phyloP scores from a whole-genome alignment of 2,113 vertebrate species.

The Orycteropus afer region DNA sequence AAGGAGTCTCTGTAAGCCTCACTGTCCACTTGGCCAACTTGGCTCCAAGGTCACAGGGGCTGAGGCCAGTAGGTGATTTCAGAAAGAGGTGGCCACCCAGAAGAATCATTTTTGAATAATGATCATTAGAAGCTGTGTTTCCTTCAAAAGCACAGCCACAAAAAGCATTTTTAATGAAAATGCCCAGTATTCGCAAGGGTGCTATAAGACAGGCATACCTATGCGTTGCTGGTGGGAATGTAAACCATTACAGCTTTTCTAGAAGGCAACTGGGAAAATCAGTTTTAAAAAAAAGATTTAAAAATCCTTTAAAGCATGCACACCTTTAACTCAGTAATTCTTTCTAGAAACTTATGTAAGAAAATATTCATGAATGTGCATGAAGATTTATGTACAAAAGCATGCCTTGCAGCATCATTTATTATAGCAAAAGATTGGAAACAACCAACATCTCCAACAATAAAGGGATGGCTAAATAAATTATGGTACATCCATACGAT shows the following conservation, averaged over 20 bases:
- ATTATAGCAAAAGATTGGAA: constrained; percentile 50
- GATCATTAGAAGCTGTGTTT: background rate
- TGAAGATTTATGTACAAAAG: constrained; percentile 63
- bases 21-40: background rate
- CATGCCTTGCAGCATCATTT: constrained; percentile 18
- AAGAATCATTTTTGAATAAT: background rate
- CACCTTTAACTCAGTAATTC: constrained; percentile 35
- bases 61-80: background rate
- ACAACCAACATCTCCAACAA: constrained; percentile 40
- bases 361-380: constrained; percentile 52
- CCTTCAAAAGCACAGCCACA: background rate
- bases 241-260: background rate
- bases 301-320: background rate
- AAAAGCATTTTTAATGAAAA: background rate
- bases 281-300: too few relatives aligned
- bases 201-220: background rate
- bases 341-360: constrained; percentile 33
- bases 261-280: background rate
- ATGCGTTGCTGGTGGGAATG: background rate
- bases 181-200: background rate
- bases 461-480: constrained; percentile 59
- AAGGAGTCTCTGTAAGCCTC: background rate
- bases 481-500: background rate
- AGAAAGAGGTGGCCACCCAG: background rate
- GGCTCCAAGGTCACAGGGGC: background rate